A percentile compares a stretch with the other conserved stretches of the same genome.
phyloP scores from a whole-genome alignment of 2,888 invertebrate species.

The Hydrotaea cyrtoneurina region DNA sequence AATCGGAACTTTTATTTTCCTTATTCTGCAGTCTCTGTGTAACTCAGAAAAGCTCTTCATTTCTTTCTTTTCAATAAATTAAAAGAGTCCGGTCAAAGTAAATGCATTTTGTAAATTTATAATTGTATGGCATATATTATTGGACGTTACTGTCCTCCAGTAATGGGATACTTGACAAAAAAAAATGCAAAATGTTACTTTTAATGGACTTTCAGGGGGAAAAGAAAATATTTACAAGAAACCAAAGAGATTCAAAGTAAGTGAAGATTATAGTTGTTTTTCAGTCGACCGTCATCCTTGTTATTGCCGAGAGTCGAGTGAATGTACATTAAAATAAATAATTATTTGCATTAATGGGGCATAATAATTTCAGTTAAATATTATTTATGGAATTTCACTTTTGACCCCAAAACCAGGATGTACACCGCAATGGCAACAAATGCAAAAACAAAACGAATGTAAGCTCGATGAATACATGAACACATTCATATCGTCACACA shows the following conservation, averaged over 20 bases:
- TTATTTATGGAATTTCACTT: slow-evolving; percentile 64
- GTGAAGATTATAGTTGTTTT: background rate
- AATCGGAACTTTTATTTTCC: too few relatives aligned
- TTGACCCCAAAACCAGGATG: slow-evolving; percentile 38
- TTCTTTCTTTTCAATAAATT: too few relatives aligned
- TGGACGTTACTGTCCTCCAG: background rate
- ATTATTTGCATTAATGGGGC: slow-evolving; percentile 66
- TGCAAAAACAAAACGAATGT: background rate
- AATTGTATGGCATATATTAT: background rate
- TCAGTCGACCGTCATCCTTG: background rate
- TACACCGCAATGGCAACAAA: slow-evolving; percentile 1
- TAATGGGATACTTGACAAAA: background rate
- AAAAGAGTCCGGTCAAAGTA: background rate
- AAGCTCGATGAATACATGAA: background rate
- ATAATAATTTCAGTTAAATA: slow-evolving; percentile 61
- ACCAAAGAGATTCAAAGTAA: background rate
- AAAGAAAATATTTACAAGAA: too few relatives aligned
- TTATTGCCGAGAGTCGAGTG: slow-evolving; percentile 20
- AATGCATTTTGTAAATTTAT: background rate
- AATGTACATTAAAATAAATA: slow-evolving; percentile 55
- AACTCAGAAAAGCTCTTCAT: too few relatives aligned
- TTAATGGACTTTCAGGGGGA: slow-evolving; percentile 23
- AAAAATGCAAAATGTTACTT: slow-evolving; percentile 9
- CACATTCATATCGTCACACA: background rate
- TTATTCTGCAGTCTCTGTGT: too few relatives aligned